phyloP scores from a whole-genome alignment of 2,797 vertebrate species.

The Sebastes diaconus region DNA sequence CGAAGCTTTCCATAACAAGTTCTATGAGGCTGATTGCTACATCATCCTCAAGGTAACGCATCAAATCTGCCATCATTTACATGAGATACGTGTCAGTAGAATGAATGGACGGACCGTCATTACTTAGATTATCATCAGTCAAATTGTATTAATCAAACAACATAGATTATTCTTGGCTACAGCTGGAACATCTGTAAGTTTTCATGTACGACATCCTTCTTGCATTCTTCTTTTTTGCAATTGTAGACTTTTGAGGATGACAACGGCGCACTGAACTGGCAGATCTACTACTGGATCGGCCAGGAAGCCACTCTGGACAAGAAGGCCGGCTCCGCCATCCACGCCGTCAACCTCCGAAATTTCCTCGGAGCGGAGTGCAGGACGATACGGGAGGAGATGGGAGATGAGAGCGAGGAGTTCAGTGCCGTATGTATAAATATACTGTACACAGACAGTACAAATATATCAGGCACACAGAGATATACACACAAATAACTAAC shows the following conservation, averaged over 20 bases:
- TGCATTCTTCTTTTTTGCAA: background rate
- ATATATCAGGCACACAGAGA: background rate
- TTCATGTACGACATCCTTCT: too few species aligned
- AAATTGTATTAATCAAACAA: background rate
- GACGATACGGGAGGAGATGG: conserved; percentile 96
- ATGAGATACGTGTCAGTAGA: too few species aligned
- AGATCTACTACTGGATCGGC: conserved; percentile 98
- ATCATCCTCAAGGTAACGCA: conserved; percentile 92
- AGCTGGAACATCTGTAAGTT: background rate
- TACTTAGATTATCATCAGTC: background rate
- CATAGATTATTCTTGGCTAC: background rate
- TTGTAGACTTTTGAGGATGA: conserved; percentile 92
- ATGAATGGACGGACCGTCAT: background rate
- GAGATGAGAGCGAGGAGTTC: conserved; percentile 97
- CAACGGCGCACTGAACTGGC: conserved; percentile 90
- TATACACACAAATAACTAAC: background rate
- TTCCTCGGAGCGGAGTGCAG: conserved; percentile 94
- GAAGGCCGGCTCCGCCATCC: conserved; percentile 96
- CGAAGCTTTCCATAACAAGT: conserved; percentile 92
- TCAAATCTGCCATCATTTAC: background rate
- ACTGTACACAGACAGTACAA: background rate
- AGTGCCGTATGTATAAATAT: conserved; percentile 82
- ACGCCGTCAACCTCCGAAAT: conserved; percentile 95
- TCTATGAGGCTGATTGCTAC: conserved; percentile 98
- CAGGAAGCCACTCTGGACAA: conserved; percentile 95